Evolutionary conservation across 2,113 vertebrate species (phyloP), one percentile per base, ranked within the genome.

Genomic region (Dicaeum eximium): DNA sequence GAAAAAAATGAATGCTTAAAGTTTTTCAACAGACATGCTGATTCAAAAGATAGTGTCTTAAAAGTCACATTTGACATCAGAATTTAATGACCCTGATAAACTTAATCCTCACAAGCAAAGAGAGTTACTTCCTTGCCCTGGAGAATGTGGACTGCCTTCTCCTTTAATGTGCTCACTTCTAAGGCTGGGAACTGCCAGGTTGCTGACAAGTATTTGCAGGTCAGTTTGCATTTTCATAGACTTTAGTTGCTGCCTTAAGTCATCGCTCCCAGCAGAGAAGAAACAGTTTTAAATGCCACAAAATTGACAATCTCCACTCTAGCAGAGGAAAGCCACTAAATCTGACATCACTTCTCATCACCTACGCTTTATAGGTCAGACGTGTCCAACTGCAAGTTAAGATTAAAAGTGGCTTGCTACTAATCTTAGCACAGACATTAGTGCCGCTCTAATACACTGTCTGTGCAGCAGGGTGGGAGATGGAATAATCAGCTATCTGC

Each of bases 361-460:
- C 90, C 85, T 67, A 74, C 44, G 22, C 82, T 95, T 96, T 96
- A 94, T 60, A 95, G 93, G 82, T 94, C 94, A 95, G 93, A 95
- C 2, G 0, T 90, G 82, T 92, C 90, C 93, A 81, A 83, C 75
- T 56, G 88, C 71, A 94, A 90, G 87, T 95, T 70, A 80, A 92
- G 94, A 95, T 90, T 94, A 92, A 96, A 96, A 96, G 88, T 88
- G 93, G 82, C 90, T 96, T 80, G 88, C 85, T 92, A 50, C 94
- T 96, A 96, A 96, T 95, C 85, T 96, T 94, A 90, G 96, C 92
- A 20, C 67, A 86, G 91, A 83, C 88, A 94, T 96, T 95, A 97
- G 88, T 92, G 93, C 87, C 0, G 64, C 85, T 96, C 90, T 70
- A 92, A 92, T 93, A 95, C 92, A 56, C 75, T 1, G 7, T 2